phyloP scores from a whole-genome alignment of 2,888 invertebrate species.

The Phengaris alcon region DNA sequence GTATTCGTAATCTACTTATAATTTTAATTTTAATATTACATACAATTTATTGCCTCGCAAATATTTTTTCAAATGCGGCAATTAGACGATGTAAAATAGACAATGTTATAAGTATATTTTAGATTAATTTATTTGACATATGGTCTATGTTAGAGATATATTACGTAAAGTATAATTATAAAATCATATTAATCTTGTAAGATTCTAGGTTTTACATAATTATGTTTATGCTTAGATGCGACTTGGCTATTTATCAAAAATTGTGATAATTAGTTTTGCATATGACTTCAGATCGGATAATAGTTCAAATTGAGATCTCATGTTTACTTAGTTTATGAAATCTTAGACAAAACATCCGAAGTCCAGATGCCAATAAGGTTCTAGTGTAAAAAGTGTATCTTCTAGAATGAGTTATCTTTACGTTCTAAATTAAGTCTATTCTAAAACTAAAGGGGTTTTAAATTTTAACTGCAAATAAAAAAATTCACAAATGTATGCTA shows the following conservation, averaged over 20 bases:
- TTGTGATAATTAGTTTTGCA: constrained; percentile 72
- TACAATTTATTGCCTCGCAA: constrained; percentile 53
- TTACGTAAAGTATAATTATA: neutral
- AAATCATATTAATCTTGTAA: neutral
- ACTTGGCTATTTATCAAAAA: constrained; percentile 49
- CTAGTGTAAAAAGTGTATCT: neutral
- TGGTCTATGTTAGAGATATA: neutral
- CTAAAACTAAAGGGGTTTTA: neutral
- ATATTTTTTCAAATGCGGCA: constrained; percentile 21
- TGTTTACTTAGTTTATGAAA: constrained; percentile 70
- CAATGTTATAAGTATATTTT: constrained; percentile 22
- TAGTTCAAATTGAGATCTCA: constrained; percentile 79
- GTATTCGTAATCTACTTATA: constrained; percentile 73
- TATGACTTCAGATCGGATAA: constrained; percentile 59
- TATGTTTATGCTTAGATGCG: constrained; percentile 32
- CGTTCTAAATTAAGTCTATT: neutral
- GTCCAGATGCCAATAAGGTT: constrained; percentile 69
- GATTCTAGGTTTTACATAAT: constrained; percentile 40
- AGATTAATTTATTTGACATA: constrained; percentile 26
- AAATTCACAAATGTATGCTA: neutral
- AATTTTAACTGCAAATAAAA: neutral
- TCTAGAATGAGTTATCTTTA: constrained; percentile 12
- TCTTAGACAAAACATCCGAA: constrained; percentile 67
- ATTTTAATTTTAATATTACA: constrained; percentile 30
- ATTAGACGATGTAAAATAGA: constrained; percentile 20